Base-by-base conservation (phyloP, 2,113 vertebrate genomes). In the Oreochromis tanganicae region DNA sequence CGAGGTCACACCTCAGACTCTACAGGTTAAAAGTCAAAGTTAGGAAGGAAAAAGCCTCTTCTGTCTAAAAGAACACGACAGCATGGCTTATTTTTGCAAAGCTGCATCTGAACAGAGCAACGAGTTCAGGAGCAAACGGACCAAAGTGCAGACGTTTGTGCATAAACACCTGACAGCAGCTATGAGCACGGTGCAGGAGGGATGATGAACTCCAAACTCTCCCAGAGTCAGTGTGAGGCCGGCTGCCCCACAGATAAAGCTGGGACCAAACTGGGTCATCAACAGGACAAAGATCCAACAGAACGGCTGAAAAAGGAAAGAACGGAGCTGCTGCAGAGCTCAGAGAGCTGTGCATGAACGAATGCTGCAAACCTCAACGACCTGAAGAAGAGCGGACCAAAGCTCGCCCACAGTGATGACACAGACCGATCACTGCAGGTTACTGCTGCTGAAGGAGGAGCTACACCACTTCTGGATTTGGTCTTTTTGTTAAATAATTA, bases 141-240 rank as follows among this genome's bases (percentile, higher is more conserved):
- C 5, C 66, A 71, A 43, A 71, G 4, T 24, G 66, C 19, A 73
- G 66, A 46, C 16, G 66, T 73, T 73, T 73, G 66, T 71, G 7
- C n/a, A 4, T 4, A 41, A 71, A 38, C 7, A 43, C 19, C 17
- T 59, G 27, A 59, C 21, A 56, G 10, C 56, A 16, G 54, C 54
- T 56, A 21, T 24, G 54, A 19, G 59, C 59, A 0, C 2, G 16
- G 2, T 1, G 9, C 16, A 34, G 9, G 59, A 63, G 32, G 32
- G 59, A 17, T 4, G 29, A 34, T 32, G 29, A 19, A 4, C 50
- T 52, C 17, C 50, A 54, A 54, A 54, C 29, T 63, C 9, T 63
- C 57, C 29, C 27, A 61, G 57, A 59, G 57, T 59, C 34, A 2
- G 11, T 19, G 61, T 66, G 19, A 66, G 61, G 34, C 19, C 32